Conservation (phyloP, 2,888 invertebrate genomes). For the Drosophila nigricruria region DNA sequence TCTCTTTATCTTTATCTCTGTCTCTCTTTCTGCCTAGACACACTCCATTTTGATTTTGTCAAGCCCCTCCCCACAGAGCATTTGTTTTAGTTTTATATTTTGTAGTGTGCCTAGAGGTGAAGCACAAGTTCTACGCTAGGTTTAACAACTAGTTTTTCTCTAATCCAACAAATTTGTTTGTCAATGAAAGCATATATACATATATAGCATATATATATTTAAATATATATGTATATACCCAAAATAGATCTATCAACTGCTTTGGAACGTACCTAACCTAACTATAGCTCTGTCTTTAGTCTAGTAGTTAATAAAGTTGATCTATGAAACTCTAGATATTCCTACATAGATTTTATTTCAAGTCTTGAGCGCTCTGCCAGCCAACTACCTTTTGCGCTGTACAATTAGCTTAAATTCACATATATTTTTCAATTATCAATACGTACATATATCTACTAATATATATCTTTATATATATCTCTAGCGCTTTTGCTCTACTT, state of each 20-base stretch:
- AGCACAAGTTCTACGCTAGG: slow-evolving; percentile 65
- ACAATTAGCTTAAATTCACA: slow-evolving; percentile 70
- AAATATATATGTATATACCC: slow-evolving; percentile 8
- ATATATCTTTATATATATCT: slow-evolving; percentile 53
- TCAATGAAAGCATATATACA: slow-evolving; percentile 28
- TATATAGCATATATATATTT: slow-evolving; percentile 7
- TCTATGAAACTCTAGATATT: slow-evolving; percentile 43
- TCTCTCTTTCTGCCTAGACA: slow-evolving; percentile 36
- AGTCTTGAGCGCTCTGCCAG: slow-evolving; percentile 78
- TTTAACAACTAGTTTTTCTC: slow-evolving; percentile 42
- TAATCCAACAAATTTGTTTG: slow-evolving; percentile 34
- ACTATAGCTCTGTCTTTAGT: slow-evolving; percentile 36
- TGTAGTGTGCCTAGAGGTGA: slow-evolving; percentile 67
- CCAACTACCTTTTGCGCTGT: slow-evolving; percentile 75
- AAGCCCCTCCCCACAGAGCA: slow-evolving; percentile 51
- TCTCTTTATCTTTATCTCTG: slow-evolving; percentile 5
- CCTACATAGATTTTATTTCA: slow-evolving; percentile 62
- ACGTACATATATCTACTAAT: slow-evolving; percentile 47
- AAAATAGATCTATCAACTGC: slow-evolving; percentile 42
- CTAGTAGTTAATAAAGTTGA: slow-evolving; percentile 56
- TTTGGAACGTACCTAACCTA: slow-evolving; percentile 55
- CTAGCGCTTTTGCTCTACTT: slow-evolving; percentile 75
- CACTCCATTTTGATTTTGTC: slow-evolving; percentile 59
- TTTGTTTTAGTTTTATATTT: slow-evolving; percentile 48
- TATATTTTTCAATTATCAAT: slow-evolving; percentile 46